Percentiles rank a stretch among this genome's conserved stretches.
Evolutionary conservation across 2,888 invertebrate species (phyloP).

Genomic region (Philopedon plagiatum): DNA sequence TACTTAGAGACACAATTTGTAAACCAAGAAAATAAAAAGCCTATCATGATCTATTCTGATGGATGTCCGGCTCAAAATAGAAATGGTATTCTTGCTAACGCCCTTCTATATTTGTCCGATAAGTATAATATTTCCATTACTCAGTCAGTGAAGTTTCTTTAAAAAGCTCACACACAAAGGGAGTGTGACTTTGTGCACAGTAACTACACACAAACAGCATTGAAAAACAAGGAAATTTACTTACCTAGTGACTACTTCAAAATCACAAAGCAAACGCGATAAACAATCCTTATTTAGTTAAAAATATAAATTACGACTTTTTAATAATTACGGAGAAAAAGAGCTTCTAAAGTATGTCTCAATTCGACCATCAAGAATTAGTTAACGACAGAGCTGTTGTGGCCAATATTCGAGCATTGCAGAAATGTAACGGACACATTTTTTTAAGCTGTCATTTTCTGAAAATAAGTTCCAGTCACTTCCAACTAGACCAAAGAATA

Average conservation of each 20-base stretch:
- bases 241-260: slow-evolving; percentile 42
- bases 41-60: slow-evolving; percentile 16
- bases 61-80: slow-evolving; percentile 13
- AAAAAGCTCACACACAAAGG: slow-evolving; percentile 32
- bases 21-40: not conserved
- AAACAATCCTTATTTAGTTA: slow-evolving; percentile 32
- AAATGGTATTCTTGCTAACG: slow-evolving; percentile 22
- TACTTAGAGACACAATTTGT: slow-evolving; percentile 6
- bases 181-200: slow-evolving; percentile 42
- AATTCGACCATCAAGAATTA: slow-evolving; percentile 24
- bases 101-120: slow-evolving; percentile 33
- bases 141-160: slow-evolving; percentile 33
- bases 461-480: slow-evolving; percentile 7
- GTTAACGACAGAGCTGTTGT: slow-evolving; percentile 1
- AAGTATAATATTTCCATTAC: slow-evolving; percentile 15
- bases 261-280: slow-evolving; percentile 39
- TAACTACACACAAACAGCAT: not conserved
- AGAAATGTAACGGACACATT: not conserved
- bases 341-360: slow-evolving; percentile 39
- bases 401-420: slow-evolving; percentile 7
- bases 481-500: slow-evolving; percentile 21
- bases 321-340: slow-evolving; percentile 25
- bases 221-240: slow-evolving; percentile 40
- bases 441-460: slow-evolving; percentile 10
- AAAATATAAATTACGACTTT: slow-evolving; percentile 37